Conservation (phyloP, 1,140 invertebrate species). For the Drosophila prosaltans region DNA sequence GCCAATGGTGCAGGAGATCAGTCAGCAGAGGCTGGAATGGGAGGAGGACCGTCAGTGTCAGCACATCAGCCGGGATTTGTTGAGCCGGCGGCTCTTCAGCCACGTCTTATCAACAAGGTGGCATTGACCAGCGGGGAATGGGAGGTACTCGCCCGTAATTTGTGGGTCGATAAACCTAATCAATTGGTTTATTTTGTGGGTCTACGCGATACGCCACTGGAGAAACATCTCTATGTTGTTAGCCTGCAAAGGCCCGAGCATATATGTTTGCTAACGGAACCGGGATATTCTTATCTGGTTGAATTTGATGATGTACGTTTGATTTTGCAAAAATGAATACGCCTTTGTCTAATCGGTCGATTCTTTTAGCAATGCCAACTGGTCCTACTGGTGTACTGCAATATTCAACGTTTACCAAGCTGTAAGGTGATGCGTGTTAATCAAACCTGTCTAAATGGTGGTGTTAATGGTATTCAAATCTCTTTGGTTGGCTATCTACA, state of each 20-base stretch:
- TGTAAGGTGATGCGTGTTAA: constrained; percentile 91
- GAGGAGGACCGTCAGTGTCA: constrained; percentile 13
- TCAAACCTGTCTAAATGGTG: constrained; percentile 83
- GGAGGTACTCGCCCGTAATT: constrained; percentile 90
- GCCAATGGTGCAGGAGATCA: constrained; percentile 58
- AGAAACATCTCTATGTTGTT: constrained; percentile 93
- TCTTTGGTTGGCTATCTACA: constrained; percentile 88
- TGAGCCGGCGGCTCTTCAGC: constrained; percentile 64
- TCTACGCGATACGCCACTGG: constrained; percentile 90
- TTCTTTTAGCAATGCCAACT: constrained; percentile 89
- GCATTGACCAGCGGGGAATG: constrained; percentile 92
- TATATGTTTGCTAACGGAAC: constrained; percentile 88
- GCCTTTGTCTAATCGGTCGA: neutral
- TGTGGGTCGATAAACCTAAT: constrained; percentile 90
- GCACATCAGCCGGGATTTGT: constrained; percentile 65
- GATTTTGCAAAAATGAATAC: neutral
- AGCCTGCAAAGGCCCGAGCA: constrained; percentile 88
- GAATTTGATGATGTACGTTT: constrained; percentile 90
- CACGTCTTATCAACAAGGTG: constrained; percentile 77
- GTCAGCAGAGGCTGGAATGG: neutral
- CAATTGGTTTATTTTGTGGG: constrained; percentile 92
- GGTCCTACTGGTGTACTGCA: constrained; percentile 95
- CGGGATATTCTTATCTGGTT: constrained; percentile 90
- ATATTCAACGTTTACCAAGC: constrained; percentile 90
- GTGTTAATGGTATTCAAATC: constrained; percentile 87